Percentiles rank a stretch among this genome's conserved stretches.
Conservation (phyloP, 2,797 vertebrate genomes). For the Pogoniulus pusillus region DNA sequence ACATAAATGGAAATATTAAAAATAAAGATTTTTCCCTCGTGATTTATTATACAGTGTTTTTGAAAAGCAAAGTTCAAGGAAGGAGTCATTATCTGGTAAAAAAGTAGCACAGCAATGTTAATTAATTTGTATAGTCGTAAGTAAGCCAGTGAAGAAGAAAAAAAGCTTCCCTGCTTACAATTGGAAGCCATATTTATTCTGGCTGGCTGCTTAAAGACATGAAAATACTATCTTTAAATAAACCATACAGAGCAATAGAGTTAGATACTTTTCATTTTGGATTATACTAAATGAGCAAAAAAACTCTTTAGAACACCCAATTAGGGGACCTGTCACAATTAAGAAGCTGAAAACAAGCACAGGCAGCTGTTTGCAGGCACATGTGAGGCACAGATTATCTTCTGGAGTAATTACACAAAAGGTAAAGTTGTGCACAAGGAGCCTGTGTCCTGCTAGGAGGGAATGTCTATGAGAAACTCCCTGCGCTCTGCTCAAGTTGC, state of each 20-base stretch:
- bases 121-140: constrained; percentile 76
- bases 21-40: constrained; percentile 75
- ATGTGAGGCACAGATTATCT: accelerated
- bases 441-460: accelerated
- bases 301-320: neutral
- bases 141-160: constrained; percentile 50
- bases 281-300: constrained; percentile 31
- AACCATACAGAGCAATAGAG: neutral
- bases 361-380: neutral
- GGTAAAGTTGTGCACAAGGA: neutral
- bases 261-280: neutral
- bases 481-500: accelerated
- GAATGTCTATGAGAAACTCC: accelerated
- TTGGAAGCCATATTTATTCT: constrained; percentile 43
- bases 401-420: neutral
- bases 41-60: constrained; percentile 73
- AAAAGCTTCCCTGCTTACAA: constrained; percentile 56
- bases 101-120: constrained; percentile 79
- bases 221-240: constrained; percentile 49
- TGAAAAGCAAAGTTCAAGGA: constrained; percentile 67
- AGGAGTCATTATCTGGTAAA: constrained; percentile 69
- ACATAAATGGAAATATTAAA: constrained; percentile 82
- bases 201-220: constrained; percentile 23
- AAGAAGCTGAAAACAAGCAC: neutral
- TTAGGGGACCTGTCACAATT: neutral